A percentile compares a stretch with the other conserved stretches of the same genome.
phyloP scores from a whole-genome alignment of 53 echinoderm and acorn worm genomes.

The Patiria pectinifera region DNA sequence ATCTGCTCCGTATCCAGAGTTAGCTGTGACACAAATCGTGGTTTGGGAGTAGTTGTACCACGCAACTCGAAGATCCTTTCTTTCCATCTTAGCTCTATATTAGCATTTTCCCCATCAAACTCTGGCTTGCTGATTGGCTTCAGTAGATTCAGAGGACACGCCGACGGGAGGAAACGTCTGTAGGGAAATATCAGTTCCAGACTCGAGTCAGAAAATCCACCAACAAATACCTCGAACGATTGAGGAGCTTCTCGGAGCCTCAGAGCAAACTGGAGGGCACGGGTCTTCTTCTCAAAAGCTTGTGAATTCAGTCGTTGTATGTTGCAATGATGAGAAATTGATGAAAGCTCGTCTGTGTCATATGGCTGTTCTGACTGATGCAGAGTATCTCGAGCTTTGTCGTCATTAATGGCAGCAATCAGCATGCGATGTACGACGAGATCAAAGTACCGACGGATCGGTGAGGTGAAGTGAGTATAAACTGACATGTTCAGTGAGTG shows the following conservation, averaged over 20 bases:
- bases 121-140: constrained; percentile 44
- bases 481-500: constrained; percentile 54
- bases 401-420: constrained; percentile 65
- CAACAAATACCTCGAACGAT: constrained; percentile 62
- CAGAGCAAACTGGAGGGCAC: constrained; percentile 62
- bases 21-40: not conserved
- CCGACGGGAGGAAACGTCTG: constrained; percentile 18
- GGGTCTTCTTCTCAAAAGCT: constrained; percentile 70
- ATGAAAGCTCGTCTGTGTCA: constrained; percentile 50
- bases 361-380: constrained; percentile 58
- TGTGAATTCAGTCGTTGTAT: constrained; percentile 40
- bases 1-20: constrained; percentile 38
- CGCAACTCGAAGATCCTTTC: constrained; percentile 56
- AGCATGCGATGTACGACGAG: constrained; percentile 86
- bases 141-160: constrained; percentile 12
- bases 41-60: not conserved
- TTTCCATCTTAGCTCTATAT: constrained; percentile 51
- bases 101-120: constrained; percentile 26
- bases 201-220: constrained; percentile 61
- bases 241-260: constrained; percentile 66
- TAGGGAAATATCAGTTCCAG: constrained; percentile 73
- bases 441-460: constrained; percentile 87
- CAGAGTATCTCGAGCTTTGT: not conserved
- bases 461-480: constrained; percentile 82
- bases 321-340: constrained; percentile 76